Conservation (phyloP, 2,797 vertebrate species). For the Sebastes flavidus region DNA sequence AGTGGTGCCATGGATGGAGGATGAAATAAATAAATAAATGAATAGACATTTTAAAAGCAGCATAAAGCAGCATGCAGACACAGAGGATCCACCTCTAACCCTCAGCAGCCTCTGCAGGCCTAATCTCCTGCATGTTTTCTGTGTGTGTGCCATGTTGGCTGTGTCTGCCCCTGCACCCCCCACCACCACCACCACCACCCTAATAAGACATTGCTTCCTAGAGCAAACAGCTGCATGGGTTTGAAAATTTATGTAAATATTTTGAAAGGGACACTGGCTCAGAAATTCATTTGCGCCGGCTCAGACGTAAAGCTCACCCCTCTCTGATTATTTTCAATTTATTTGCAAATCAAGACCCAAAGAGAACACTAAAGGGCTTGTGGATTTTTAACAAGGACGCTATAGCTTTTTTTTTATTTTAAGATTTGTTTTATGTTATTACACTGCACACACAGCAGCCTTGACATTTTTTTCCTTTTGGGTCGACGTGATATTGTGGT, state of each 20-base stretch:
- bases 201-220: constrained; percentile 95
- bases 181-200: constrained; percentile 39
- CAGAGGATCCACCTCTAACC: constrained; percentile 54
- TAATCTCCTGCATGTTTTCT: constrained; percentile 49
- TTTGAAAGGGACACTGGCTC: constrained; percentile 98
- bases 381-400: constrained; percentile 89
- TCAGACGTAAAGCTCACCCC: constrained; percentile 90
- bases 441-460: constrained; percentile 2
- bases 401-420: constrained; percentile 37
- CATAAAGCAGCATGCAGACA: constrained; percentile 12
- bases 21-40: not conserved
- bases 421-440: constrained; percentile 2
- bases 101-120: constrained; percentile 27
- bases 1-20: not conserved
- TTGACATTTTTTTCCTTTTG: constrained; percentile 15
- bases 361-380: constrained; percentile 90
- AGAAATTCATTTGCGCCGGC: constrained; percentile 96
- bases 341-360: constrained; percentile 99
- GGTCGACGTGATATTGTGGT: constrained; percentile 80
- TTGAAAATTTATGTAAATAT: constrained; percentile 99
- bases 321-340: constrained; percentile 99
- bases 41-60: not conserved
- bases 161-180: constrained; percentile 27
- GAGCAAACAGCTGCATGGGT: constrained; percentile 97
- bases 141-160: constrained; percentile 58